Evolutionary conservation across 2,797 vertebrate species (phyloP).

Genomic region (Lophius americanus): DNA sequence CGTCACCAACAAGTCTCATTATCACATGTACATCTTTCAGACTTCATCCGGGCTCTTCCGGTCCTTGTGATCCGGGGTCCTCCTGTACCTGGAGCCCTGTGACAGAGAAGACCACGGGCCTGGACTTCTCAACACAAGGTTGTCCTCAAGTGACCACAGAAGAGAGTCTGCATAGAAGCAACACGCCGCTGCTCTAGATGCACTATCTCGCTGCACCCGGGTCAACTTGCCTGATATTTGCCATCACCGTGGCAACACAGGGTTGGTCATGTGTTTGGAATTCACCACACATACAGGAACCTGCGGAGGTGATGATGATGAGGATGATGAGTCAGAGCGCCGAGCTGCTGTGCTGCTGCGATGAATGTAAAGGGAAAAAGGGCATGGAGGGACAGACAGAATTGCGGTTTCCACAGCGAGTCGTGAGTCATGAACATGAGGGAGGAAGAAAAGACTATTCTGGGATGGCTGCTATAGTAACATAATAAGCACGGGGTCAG

Average conservation of each 20-base stretch:
- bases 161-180: slow-evolving; percentile 47
- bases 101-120: slow-evolving; percentile 33
- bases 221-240: slow-evolving; percentile 63
- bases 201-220: slow-evolving; percentile 61
- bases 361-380: slow-evolving; percentile 73
- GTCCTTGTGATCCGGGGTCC: slow-evolving; percentile 24
- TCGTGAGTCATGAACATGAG: slow-evolving; percentile 85
- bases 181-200: slow-evolving; percentile 50
- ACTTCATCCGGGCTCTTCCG: slow-evolving; percentile 1
- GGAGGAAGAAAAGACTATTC: slow-evolving; percentile 82
- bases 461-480: slow-evolving; percentile 85
- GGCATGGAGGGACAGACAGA: slow-evolving; percentile 80
- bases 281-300: slow-evolving; percentile 62
- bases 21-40: slow-evolving; percentile 3
- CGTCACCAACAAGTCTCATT: slow-evolving; percentile 8
- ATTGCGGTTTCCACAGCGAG: slow-evolving; percentile 84
- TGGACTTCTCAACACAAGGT: slow-evolving; percentile 52
- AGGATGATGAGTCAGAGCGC: slow-evolving; percentile 70
- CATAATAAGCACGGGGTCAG: slow-evolving; percentile 86
- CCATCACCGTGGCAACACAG: slow-evolving; percentile 76
- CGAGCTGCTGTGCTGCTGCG: slow-evolving; percentile 63
- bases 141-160: slow-evolving; percentile 35
- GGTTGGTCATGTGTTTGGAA: slow-evolving; percentile 73
- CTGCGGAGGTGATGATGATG: too few relatives aligned
- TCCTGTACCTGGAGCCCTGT: slow-evolving; percentile 1